phyloP scores from a whole-genome alignment of 2,797 vertebrate genomes.

The Darevskia nairensis region DNA sequence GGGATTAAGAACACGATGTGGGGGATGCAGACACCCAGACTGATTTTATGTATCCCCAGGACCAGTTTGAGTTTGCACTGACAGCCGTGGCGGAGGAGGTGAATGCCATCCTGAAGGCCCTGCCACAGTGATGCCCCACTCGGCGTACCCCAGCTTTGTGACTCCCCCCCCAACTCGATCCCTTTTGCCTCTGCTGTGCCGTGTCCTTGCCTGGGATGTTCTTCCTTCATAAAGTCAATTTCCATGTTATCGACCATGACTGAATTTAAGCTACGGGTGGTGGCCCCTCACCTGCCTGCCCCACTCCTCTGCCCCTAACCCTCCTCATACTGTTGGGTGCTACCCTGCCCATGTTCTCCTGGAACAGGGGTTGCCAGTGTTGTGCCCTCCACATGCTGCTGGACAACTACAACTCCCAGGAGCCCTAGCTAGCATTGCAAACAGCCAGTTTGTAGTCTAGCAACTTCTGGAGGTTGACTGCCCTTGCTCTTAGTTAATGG shows the following conservation, averaged over 20 bases:
- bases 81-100: constrained; percentile 97
- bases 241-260: constrained; percentile 23
- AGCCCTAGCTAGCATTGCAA: too few species aligned
- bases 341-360: not conserved
- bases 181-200: not conserved
- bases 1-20: not conserved
- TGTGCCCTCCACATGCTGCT: too few species aligned
- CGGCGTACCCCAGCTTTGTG: not conserved
- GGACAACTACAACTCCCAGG: too few species aligned
- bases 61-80: constrained; percentile 98
- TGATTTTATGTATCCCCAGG: constrained; percentile 76
- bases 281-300: not conserved
- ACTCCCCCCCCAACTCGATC: not conserved
- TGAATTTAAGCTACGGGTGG: constrained; percentile 26
- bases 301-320: not conserved
- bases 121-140: constrained; percentile 86
- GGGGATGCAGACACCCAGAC: not conserved
- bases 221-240: constrained; percentile 1
- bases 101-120: constrained; percentile 96
- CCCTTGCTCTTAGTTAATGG: not conserved
- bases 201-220: constrained; percentile 40
- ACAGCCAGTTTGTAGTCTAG: too few species aligned
- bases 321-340: not conserved
- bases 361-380: too few species aligned
- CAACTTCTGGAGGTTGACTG: too few species aligned